Conservation (phyloP, 2,113 vertebrate genomes). For the Hippolais icterina region DNA sequence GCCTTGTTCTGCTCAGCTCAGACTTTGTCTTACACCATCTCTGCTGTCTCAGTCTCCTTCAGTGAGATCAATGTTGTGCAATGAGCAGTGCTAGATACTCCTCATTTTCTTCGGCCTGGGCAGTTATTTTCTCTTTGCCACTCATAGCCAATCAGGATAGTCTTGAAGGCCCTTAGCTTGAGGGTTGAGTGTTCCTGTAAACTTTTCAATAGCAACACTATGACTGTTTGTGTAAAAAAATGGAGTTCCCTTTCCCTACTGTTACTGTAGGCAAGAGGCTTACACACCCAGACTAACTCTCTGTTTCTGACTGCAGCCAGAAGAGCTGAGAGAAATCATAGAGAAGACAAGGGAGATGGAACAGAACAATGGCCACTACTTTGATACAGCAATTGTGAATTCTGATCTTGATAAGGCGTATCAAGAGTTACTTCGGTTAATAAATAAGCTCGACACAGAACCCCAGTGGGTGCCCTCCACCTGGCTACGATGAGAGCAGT, state of each 20-base stretch:
- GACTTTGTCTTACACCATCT: background rate
- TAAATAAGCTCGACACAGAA: constrained; percentile 93
- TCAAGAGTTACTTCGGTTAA: constrained; percentile 87
- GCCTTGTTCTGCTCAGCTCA: background rate
- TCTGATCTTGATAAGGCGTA: constrained; percentile 87
- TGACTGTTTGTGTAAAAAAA: background rate
- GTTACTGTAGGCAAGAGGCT: background rate
- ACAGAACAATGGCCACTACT: constrained; percentile 89
- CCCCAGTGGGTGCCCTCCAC: constrained; percentile 97
- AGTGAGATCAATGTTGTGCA: background rate
- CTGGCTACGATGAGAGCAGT: constrained; percentile 83
- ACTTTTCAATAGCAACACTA: background rate
- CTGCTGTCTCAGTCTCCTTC: background rate
- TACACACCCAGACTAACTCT: background rate
- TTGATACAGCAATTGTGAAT: constrained; percentile 90
- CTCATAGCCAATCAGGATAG: background rate
- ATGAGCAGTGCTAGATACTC: background rate
- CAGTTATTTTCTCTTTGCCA: background rate
- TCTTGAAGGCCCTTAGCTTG: background rate
- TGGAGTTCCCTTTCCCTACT: background rate
- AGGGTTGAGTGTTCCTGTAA: background rate
- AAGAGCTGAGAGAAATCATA: constrained; percentile 90
- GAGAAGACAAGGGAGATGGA: constrained; percentile 97
- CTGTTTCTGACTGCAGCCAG: constrained; percentile 77
- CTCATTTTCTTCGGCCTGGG: background rate